Percentiles rank a stretch among this genome's conserved stretches.
Evolutionary conservation across 1,140 invertebrate genomes (phyloP).

Genomic region (Tetramorium parvispinum): DNA sequence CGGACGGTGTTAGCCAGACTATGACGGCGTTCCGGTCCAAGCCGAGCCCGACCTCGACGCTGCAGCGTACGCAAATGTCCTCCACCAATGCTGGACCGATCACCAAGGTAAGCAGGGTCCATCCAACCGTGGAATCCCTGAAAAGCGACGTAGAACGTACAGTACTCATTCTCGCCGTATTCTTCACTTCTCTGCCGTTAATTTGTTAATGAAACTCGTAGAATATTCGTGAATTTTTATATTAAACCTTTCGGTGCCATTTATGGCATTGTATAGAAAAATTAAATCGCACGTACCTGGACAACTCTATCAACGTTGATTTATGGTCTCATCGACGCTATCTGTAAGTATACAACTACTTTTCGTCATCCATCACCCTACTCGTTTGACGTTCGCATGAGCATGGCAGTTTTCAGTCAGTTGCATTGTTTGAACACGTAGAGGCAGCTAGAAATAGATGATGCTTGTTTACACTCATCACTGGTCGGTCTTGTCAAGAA

Average conservation of each 20-base stretch:
- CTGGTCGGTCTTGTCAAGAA: conserved; percentile 18
- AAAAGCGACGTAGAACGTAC: conserved; percentile 14
- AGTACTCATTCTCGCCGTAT: background rate
- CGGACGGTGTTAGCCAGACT: conserved; percentile 98
- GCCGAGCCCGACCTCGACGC: conserved; percentile 90
- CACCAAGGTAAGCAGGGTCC: conserved; percentile 92
- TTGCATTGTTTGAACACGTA: conserved; percentile 50
- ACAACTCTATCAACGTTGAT: background rate
- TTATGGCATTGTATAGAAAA: background rate
- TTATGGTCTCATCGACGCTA: background rate
- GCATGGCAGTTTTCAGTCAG: conserved; percentile 44
- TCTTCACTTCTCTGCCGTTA: conserved; percentile 46
- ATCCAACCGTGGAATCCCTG: background rate
- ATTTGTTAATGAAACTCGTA: conserved; percentile 24
- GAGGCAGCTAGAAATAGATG: conserved; percentile 28
- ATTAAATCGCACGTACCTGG: conserved; percentile 26
- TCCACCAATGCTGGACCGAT: conserved; percentile 92
- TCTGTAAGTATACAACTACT: conserved; percentile 20
- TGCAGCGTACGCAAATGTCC: conserved; percentile 88
- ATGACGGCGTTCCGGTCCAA: conserved; percentile 98
- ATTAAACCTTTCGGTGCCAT: background rate
- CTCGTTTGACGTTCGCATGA: conserved; percentile 50
- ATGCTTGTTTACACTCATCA: conserved; percentile 53
- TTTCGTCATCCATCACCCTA: background rate
- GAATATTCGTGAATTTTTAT: background rate